A percentile compares a stretch with the other conserved stretches of the same genome.
phyloP scores from a whole-genome alignment of 2,797 vertebrate species.

The Valencia hispanica region DNA sequence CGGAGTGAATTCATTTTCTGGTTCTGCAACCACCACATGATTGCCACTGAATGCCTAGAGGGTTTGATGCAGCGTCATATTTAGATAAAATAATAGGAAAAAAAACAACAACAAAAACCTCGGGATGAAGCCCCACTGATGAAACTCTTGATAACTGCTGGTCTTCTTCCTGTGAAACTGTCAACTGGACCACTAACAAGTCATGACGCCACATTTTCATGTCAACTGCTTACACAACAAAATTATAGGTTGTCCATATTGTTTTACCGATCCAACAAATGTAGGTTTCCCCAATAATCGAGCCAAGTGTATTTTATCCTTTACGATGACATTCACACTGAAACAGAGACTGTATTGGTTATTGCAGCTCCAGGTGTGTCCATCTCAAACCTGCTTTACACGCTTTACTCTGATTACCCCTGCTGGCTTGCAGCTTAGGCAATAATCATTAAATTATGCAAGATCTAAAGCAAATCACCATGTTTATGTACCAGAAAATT shows the following conservation, averaged over 20 bases:
- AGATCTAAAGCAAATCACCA: neutral
- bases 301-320: no score
- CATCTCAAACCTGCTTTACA: neutral
- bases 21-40: slow-evolving; percentile 43
- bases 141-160: neutral
- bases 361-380: neutral
- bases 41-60: slow-evolving; percentile 29
- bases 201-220: neutral
- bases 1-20: neutral
- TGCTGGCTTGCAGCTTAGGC: neutral
- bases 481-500: no score
- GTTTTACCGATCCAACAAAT: neutral
- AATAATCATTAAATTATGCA: neutral
- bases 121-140: neutral
- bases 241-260: neutral
- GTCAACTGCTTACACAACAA: neutral
- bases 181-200: neutral
- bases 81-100: neutral
- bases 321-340: neutral
- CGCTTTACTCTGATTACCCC: neutral
- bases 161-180: neutral
- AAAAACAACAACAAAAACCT: neutral
- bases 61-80: neutral
- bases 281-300: neutral
- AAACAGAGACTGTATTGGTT: neutral